phyloP scores from a whole-genome alignment of 2,797 vertebrate genomes.

The Sebastes flavidus region DNA sequence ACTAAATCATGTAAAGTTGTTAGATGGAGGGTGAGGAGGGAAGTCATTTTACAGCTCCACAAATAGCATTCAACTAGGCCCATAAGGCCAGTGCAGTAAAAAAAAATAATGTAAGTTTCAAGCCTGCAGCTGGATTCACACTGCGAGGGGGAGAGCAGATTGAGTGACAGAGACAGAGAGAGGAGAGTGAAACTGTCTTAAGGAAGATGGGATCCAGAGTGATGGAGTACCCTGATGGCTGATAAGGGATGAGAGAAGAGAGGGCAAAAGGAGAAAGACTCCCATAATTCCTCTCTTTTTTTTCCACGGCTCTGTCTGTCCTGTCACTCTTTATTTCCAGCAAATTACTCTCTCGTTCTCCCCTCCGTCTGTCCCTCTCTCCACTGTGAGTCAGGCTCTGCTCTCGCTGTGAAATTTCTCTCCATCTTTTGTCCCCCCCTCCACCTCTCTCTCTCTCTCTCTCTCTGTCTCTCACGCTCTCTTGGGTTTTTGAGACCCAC shows the following conservation, averaged over 20 bases:
- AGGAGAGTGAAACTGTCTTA: slow-evolving; percentile 59
- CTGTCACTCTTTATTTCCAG: slow-evolving; percentile 65
- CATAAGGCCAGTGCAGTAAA: slow-evolving; percentile 33
- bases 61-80: slow-evolving; percentile 6
- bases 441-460: not conserved
- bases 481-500: slow-evolving; percentile 33
- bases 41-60: slow-evolving; percentile 24
- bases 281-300: slow-evolving; percentile 55
- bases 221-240: slow-evolving; percentile 67
- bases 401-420: slow-evolving; percentile 31
- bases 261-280: slow-evolving; percentile 61
- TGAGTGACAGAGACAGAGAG: slow-evolving; percentile 59
- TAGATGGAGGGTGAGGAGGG: not conserved
- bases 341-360: slow-evolving; percentile 41
- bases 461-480: slow-evolving; percentile 12
- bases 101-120: slow-evolving; percentile 17
- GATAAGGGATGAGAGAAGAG: slow-evolving; percentile 58
- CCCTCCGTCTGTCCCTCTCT: slow-evolving; percentile 20
- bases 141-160: slow-evolving; percentile 12
- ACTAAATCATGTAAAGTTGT: slow-evolving; percentile 27
- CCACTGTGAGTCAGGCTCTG: slow-evolving; percentile 10
- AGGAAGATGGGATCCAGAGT: slow-evolving; percentile 62
- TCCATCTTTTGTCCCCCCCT: not conserved
- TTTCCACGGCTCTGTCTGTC: slow-evolving; percentile 32
- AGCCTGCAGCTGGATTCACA: slow-evolving; percentile 36